A percentile compares a stretch with the other conserved stretches of the same genome.
These are phyloP conservation scores for Entomyzon cyanotis DNA, from an alignment of 2,113 vertebrate species.

Conservation along the genomic window DNA sequence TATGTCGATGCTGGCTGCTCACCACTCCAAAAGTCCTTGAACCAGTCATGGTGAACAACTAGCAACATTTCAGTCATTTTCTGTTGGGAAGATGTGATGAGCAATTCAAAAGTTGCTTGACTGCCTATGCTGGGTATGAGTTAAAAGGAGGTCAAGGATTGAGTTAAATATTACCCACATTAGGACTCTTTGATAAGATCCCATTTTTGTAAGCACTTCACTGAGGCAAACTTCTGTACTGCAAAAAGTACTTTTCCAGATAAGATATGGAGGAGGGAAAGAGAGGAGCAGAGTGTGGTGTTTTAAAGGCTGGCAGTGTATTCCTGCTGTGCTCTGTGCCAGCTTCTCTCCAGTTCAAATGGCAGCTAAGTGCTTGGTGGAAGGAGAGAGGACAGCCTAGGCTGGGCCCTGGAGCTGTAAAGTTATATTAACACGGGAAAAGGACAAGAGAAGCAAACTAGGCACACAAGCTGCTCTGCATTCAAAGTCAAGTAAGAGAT, in stretches of 20 bases:
- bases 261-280: neutral
- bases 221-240: neutral
- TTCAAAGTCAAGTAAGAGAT: neutral
- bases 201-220: neutral
- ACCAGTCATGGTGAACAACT: neutral
- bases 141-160: neutral
- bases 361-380: neutral
- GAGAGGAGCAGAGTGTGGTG: neutral
- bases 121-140: neutral
- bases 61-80: neutral
- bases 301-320: neutral
- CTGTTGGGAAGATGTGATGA: neutral
- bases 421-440: neutral
- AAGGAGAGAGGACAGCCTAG: neutral
- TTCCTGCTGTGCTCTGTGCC: neutral
- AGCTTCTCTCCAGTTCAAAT: neutral
- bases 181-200: neutral
- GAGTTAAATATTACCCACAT: neutral
- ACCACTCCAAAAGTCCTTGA: neutral
- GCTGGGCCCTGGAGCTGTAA: neutral
- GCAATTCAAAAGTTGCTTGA: neutral
- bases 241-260: neutral
- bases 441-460: neutral
- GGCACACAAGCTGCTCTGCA: neutral
- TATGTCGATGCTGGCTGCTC: neutral